phyloP scores from a whole-genome alignment of 2,888 invertebrate species.

The Sepioteuthis lessoniana region DNA sequence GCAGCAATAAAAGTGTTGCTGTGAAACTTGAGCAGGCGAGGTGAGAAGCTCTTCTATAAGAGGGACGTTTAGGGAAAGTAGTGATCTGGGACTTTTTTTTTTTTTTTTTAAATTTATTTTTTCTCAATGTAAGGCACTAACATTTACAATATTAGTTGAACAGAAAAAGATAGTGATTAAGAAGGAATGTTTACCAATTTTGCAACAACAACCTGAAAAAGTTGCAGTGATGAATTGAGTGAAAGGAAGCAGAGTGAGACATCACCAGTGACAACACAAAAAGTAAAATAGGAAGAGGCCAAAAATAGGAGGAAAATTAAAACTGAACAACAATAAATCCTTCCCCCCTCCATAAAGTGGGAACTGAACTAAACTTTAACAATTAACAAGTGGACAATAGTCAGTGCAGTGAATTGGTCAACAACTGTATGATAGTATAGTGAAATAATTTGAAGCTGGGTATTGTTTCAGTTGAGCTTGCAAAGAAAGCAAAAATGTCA shows the following conservation, averaged over 20 bases:
- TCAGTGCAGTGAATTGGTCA: conserved; percentile 16
- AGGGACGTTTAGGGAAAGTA: not conserved
- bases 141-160: conserved; percentile 43
- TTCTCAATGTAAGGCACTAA: conserved; percentile 44
- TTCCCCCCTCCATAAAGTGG: not conserved
- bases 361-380: not conserved
- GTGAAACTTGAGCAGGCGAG: not conserved
- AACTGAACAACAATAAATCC: not conserved
- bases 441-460: not conserved
- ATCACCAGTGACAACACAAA: conserved; percentile 4
- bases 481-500: not conserved
- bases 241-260: not conserved
- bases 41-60: conserved; percentile 20
- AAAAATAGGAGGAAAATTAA: not conserved
- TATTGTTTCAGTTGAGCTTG: not conserved
- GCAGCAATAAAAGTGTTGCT: not conserved
- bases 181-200: conserved; percentile 34
- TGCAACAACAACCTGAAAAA: not conserved
- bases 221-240: not conserved
- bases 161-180: conserved; percentile 37
- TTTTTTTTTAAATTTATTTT: not conserved
- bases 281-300: not conserved
- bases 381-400: not conserved
- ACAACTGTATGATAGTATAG: not conserved
- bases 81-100: not conserved